These are phyloP conservation scores for Heloderma charlesbogerti DNA, from an alignment of 2,113 vertebrate genomes.

Conservation along the genomic window DNA sequence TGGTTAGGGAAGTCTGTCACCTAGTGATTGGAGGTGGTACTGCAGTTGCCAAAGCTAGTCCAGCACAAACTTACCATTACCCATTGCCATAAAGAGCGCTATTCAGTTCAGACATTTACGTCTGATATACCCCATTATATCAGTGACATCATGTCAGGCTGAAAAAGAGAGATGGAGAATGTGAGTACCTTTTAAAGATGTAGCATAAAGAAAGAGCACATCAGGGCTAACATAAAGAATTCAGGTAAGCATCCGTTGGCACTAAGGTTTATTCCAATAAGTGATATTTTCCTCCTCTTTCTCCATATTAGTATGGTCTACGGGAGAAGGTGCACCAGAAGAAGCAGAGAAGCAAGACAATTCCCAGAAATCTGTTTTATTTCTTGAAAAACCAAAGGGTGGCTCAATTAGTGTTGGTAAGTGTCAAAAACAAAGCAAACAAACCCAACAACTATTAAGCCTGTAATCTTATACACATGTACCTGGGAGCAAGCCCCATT, in stretches of 20 bases:
- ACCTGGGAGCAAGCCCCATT: neutral
- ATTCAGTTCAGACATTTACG: conserved; percentile 33
- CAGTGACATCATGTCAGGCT: conserved; percentile 36
- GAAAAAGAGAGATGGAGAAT: neutral
- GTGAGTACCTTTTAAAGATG: conserved; percentile 40
- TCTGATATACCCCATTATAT: neutral
- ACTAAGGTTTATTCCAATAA: neutral
- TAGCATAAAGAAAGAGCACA: conserved; percentile 51
- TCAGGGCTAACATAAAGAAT: conserved; percentile 35
- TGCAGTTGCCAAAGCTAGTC: conserved; percentile 52
- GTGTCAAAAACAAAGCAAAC: conserved; percentile 59
- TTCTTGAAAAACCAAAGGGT: conserved; percentile 89
- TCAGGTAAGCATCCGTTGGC: conserved; percentile 71
- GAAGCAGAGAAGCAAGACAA: conserved; percentile 87
- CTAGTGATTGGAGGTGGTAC: neutral
- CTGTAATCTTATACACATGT: neutral
- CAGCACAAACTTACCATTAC: neutral
- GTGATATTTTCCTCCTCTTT: conserved; percentile 60
- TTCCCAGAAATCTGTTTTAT: conserved; percentile 85
- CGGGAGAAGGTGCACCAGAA: conserved; percentile 87
- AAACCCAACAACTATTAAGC: neutral
- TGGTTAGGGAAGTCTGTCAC: no score
- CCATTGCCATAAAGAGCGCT: conserved; percentile 34
- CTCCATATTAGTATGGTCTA: conserved; percentile 87
- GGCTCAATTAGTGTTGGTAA: conserved; percentile 91